Conservation (phyloP, 2,797 vertebrate genomes). For the Bothrops alternatus region DNA sequence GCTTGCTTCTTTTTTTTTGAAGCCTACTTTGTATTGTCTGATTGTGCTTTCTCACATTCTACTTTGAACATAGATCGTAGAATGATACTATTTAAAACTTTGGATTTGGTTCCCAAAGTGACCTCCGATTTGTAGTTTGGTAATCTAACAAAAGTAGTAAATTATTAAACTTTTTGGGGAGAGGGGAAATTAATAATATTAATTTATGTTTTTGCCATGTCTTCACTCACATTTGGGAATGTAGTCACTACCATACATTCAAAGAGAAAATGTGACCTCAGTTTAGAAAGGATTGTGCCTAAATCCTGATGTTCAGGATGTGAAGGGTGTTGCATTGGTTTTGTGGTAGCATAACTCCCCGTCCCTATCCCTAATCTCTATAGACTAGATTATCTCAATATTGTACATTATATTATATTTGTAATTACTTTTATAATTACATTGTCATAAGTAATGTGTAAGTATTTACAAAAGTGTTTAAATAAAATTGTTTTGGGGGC, state of each 20-base stretch:
- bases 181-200: background rate
- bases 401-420: constrained; percentile 16
- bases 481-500: constrained; percentile 32
- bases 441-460: constrained; percentile 35
- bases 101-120: background rate
- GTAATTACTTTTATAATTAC: constrained; percentile 20
- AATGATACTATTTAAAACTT: background rate
- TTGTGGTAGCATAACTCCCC: no score
- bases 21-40: background rate
- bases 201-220: background rate
- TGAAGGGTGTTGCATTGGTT: no score
- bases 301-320: background rate
- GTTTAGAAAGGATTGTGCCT: background rate
- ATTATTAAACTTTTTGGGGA: background rate
- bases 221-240: background rate
- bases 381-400: background rate
- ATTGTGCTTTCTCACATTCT: background rate
- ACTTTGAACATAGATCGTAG: background rate
- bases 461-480: constrained; percentile 34
- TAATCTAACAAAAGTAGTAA: background rate
- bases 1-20: background rate
- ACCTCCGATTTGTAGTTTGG: background rate
- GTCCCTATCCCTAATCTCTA: background rate
- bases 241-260: background rate
- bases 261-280: background rate